These are phyloP conservation scores for Botrylloides violaceus DNA, from an alignment of 23 tunicate species.

Conservation along the genomic window DNA sequence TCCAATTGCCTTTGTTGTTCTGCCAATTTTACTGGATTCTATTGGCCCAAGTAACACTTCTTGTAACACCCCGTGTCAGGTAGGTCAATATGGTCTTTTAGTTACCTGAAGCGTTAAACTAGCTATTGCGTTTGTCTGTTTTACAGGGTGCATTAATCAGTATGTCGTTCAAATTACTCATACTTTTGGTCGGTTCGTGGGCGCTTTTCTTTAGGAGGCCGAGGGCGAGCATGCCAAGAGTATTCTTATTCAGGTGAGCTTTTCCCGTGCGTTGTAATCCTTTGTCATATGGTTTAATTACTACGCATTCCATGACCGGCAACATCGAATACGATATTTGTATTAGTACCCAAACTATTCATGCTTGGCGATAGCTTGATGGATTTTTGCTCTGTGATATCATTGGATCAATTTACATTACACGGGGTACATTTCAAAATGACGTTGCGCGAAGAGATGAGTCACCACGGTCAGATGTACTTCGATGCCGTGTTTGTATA, in stretches of 20 bases:
- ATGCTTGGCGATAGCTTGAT: too few species aligned
- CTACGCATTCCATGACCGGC: too few species aligned
- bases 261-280: too few species aligned
- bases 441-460: too few species aligned
- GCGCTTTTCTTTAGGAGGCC: constrained; percentile 88
- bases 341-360: too few species aligned
- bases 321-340: too few species aligned
- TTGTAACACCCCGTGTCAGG: constrained; percentile 28
- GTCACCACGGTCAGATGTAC: too few species aligned
- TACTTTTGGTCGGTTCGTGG: constrained; percentile 78
- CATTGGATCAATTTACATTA: too few species aligned
- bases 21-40: constrained; percentile 45
- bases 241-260: constrained; percentile 79
- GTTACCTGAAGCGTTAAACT: background rate
- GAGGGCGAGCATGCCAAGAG: constrained; percentile 94
- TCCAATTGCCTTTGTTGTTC: constrained; percentile 72
- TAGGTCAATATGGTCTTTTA: background rate
- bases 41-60: constrained; percentile 1
- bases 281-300: too few species aligned
- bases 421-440: too few species aligned
- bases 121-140: background rate
- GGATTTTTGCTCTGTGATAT: too few species aligned
- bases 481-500: too few species aligned
- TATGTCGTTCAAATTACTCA: constrained; percentile 76
- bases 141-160: constrained; percentile 69